These are phyloP conservation scores for Psittacula cyanocephala DNA, from an alignment of 2,113 vertebrate species.

Conservation along the genomic window DNA sequence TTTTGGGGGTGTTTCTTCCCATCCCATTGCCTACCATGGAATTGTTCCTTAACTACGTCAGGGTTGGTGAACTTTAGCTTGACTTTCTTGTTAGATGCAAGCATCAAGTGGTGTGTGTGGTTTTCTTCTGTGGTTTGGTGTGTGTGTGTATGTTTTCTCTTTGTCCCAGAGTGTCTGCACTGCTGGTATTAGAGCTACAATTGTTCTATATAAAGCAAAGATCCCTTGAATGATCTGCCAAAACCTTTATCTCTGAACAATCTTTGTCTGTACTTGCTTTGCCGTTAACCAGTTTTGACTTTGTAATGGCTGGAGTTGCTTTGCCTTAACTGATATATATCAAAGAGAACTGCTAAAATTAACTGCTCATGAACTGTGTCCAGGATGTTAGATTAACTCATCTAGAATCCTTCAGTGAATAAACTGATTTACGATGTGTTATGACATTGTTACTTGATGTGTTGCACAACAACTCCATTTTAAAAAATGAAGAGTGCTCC, in stretches of 20 bases:
- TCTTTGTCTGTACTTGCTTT: constrained; percentile 62
- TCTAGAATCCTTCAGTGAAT: constrained; percentile 47
- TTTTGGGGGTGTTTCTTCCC: constrained; percentile 6
- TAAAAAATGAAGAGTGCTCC: constrained; percentile 40
- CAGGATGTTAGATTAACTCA: constrained; percentile 66
- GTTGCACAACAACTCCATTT: constrained; percentile 65
- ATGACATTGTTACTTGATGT: constrained; percentile 63
- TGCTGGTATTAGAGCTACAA: constrained; percentile 46
- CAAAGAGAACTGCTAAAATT: constrained; percentile 69
- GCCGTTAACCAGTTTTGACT: constrained; percentile 59
- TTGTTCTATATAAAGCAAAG: constrained; percentile 59
- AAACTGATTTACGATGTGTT: constrained; percentile 64
- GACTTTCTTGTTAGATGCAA: constrained; percentile 22
- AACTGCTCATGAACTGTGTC: constrained; percentile 54
- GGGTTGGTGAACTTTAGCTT: constrained; percentile 37
- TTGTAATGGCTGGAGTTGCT: constrained; percentile 42
- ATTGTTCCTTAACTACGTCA: constrained; percentile 15
- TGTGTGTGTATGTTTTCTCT: constrained; percentile 22
- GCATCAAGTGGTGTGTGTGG: constrained; percentile 33
- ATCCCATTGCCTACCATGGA: not conserved
- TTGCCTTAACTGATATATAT: constrained; percentile 47
- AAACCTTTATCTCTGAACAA: constrained; percentile 46
- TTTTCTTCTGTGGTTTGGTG: constrained; percentile 45
- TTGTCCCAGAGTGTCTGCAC: constrained; percentile 36
- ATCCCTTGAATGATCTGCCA: constrained; percentile 51